A percentile compares a stretch with the other conserved stretches of the same genome.
Conservation (phyloP, 1,140 invertebrate species). For the Brachionus asplanchnoidis region DNA sequence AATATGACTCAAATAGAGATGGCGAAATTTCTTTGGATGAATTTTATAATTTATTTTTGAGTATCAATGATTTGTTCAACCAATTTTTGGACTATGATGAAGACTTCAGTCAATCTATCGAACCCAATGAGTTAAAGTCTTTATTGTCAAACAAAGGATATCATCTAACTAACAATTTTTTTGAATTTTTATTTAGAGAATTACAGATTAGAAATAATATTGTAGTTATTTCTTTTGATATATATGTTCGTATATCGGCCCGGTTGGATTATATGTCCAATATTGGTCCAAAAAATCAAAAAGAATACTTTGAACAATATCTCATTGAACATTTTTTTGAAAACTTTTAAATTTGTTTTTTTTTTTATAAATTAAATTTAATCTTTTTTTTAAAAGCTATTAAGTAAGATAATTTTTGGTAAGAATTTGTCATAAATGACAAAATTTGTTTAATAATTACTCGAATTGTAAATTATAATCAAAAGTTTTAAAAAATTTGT, state of each 20-base stretch:
- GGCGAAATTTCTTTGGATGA: constrained; percentile 1
- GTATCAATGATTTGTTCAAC: neutral
- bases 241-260: neutral
- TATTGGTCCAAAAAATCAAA: neutral
- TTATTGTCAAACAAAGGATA: neutral
- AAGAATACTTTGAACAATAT: neutral
- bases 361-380: neutral
- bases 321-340: neutral
- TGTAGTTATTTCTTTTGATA: neutral
- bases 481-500: too few relatives aligned
- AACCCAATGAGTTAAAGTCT: neutral
- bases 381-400: too few relatives aligned
- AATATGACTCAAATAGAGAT: constrained; percentile 24
- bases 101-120: neutral
- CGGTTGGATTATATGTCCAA: neutral
- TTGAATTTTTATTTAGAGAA: neutral
- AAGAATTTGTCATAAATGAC: too few relatives aligned
- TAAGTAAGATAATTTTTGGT: too few relatives aligned
- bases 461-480: too few relatives aligned
- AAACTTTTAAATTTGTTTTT: neutral
- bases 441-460: too few relatives aligned
- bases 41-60: constrained; percentile 15
- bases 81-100: constrained; percentile 26
- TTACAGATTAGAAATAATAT: neutral
- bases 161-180: neutral